These are phyloP conservation scores for Monochamus saltuarius DNA, from an alignment of 1,140 invertebrate species.

Conservation along the genomic window DNA sequence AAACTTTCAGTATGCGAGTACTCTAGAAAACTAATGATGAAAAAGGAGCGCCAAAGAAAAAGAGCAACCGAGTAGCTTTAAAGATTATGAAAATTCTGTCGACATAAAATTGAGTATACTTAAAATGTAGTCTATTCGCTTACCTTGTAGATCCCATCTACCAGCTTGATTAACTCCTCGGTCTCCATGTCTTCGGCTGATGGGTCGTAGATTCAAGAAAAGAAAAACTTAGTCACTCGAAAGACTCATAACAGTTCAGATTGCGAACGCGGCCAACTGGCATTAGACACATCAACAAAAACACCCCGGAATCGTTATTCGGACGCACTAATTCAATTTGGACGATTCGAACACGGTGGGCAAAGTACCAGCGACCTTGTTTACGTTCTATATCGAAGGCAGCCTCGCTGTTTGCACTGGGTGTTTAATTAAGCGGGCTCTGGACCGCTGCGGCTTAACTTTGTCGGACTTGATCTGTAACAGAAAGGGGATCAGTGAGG, in stretches of 20 bases:
- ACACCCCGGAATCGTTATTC: conserved; percentile 2
- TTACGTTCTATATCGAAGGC: neutral
- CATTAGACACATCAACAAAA: conserved; percentile 4
- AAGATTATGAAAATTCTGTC: too few species aligned
- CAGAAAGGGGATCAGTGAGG: too few species aligned
- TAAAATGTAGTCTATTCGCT: too few species aligned
- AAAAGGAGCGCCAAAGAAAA: too few species aligned
- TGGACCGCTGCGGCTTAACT: neutral
- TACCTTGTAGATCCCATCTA: conserved; percentile 88
- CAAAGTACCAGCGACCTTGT: conserved; percentile 2
- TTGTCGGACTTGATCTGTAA: too few species aligned
- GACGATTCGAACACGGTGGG: neutral
- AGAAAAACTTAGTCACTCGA: neutral
- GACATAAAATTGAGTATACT: too few species aligned
- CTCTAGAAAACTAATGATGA: too few species aligned
- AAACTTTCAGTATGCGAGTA: too few species aligned
- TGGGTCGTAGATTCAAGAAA: neutral
- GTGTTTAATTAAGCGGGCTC: conserved; percentile 4
- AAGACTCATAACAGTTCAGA: conserved; percentile 7
- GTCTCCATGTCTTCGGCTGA: conserved; percentile 67
- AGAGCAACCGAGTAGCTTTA: too few species aligned
- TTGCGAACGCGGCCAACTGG: neutral
- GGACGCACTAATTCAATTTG: conserved; percentile 3
- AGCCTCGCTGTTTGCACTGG: neutral
- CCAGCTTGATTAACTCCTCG: conserved; percentile 84